These are phyloP conservation scores for Seira ritae DNA, from an alignment of 2,888 invertebrate species.

Conservation along the genomic window DNA sequence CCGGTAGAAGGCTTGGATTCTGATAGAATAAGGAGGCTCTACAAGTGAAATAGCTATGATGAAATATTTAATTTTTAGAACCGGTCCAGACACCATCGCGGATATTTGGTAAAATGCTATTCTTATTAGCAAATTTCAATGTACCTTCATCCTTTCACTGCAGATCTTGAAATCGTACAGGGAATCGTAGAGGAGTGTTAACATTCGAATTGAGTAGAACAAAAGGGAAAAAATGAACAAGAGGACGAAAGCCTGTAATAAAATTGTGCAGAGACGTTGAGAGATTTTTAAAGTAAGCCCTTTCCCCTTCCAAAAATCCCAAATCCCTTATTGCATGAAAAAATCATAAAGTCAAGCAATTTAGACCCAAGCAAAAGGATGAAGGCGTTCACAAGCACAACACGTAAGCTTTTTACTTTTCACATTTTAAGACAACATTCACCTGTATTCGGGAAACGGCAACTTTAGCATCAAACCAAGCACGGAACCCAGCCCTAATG, in stretches of 20 bases:
- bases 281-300: too few species aligned
- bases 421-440: too few species aligned
- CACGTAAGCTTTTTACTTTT: too few species aligned
- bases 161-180: conserved; percentile 62
- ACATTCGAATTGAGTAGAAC: conserved; percentile 69
- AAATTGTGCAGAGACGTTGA: too few species aligned
- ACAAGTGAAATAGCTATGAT: background rate
- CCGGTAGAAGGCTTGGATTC: conserved; percentile 45
- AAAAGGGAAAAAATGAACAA: conserved; percentile 71
- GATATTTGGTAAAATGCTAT: too few species aligned
- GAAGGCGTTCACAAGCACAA: conserved; percentile 9
- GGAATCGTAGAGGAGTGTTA: conserved; percentile 65
- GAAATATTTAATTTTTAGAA: too few species aligned
- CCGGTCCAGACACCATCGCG: background rate
- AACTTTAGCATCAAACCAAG: conserved; percentile 75
- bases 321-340: too few species aligned
- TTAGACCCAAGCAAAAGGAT: conserved; percentile 34
- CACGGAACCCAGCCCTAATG: conserved; percentile 68
- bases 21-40: conserved; percentile 61
- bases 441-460: conserved; percentile 76
- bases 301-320: too few species aligned
- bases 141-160: conserved; percentile 70
- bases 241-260: conserved; percentile 71
- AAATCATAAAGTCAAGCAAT: too few species aligned
- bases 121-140: too few species aligned